phyloP scores from a whole-genome alignment of 2,113 vertebrate genomes.

The Lampris megalopsis region DNA sequence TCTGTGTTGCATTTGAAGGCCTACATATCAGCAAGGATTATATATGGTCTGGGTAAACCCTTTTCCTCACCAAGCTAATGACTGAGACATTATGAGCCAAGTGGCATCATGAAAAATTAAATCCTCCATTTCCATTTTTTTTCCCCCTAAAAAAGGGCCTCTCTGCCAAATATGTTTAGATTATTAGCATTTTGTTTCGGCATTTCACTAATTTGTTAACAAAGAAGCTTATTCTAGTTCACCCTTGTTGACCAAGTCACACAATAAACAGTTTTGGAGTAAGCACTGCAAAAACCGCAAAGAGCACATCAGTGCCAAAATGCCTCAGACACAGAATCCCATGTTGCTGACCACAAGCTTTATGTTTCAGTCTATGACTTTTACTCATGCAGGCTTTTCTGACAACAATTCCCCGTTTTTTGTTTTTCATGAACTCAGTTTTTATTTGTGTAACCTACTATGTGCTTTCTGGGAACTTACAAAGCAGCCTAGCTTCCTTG shows the following conservation, averaged over 20 bases:
- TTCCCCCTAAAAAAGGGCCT: not conserved
- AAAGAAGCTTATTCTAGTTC: slow-evolving; percentile 59
- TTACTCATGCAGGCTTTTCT: not conserved
- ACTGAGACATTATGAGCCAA: slow-evolving; percentile 59
- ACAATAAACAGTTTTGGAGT: slow-evolving; percentile 18
- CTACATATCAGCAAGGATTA: slow-evolving; percentile 66
- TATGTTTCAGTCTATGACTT: not conserved
- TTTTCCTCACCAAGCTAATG: slow-evolving; percentile 70
- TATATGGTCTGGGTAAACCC: slow-evolving; percentile 67
- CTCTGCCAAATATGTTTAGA: slow-evolving; percentile 47
- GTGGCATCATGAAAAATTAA: slow-evolving; percentile 66
- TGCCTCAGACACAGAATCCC: not conserved
- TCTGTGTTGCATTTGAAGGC: slow-evolving; percentile 51
- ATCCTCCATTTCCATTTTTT: slow-evolving; percentile 43
- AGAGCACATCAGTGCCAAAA: slow-evolving; percentile 14
- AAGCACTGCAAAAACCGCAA: slow-evolving; percentile 35
- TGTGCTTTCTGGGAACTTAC: not conserved
- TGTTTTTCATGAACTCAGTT: not conserved
- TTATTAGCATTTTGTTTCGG: slow-evolving; percentile 61
- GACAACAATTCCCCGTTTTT: not conserved
- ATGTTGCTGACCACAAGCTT: slow-evolving; percentile 7
- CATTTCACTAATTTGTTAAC: slow-evolving; percentile 66
- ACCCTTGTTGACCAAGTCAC: slow-evolving; percentile 57
- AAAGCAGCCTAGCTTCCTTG: not conserved
- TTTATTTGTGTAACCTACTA: not conserved